Conservation (phyloP, 2,797 vertebrate genomes). For the Diplodus sargus region DNA sequence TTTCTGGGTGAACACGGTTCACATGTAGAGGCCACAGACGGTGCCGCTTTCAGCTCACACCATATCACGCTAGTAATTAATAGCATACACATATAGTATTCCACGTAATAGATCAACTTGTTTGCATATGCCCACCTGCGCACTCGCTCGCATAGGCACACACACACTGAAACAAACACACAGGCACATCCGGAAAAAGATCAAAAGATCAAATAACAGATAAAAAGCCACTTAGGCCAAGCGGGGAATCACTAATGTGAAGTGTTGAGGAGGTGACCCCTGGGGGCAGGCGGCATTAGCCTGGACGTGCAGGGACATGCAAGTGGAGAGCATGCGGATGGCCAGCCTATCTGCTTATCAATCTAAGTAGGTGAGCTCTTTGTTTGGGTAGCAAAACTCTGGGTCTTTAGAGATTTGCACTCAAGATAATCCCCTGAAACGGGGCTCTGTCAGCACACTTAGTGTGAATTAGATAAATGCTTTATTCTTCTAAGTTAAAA, state of each 20-base stretch:
- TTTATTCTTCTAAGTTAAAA: not conserved
- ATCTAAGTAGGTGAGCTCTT: slow-evolving; percentile 64
- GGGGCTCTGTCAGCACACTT: not conserved
- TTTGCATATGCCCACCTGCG: not conserved
- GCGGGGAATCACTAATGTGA: slow-evolving; percentile 49
- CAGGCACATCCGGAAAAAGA: slow-evolving; percentile 40
- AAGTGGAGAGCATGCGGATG: slow-evolving; percentile 63
- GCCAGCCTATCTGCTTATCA: slow-evolving; percentile 70
- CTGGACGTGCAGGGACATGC: slow-evolving; percentile 72
- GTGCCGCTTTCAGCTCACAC: slow-evolving; percentile 16
- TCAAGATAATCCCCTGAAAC: slow-evolving; percentile 35
- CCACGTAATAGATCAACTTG: not conserved
- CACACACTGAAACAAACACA: slow-evolving; percentile 23
- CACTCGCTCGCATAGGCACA: not conserved
- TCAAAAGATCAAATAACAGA: slow-evolving; percentile 58
- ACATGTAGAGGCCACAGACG: slow-evolving; percentile 25
- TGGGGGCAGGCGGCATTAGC: slow-evolving; percentile 35
- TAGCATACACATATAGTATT: not conserved
- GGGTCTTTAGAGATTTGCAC: slow-evolving; percentile 45
- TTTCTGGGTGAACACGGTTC: slow-evolving; percentile 40
- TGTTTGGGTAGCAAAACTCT: slow-evolving; percentile 39
- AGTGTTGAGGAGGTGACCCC: slow-evolving; percentile 65
- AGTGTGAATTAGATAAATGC: not conserved
- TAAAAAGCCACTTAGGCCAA: slow-evolving; percentile 50
- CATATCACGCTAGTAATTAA: slow-evolving; percentile 25